A percentile compares a stretch with the other conserved stretches of the same genome.
Conservation (phyloP, 2,113 vertebrate genomes). For the Atherinomorus stipes region DNA sequence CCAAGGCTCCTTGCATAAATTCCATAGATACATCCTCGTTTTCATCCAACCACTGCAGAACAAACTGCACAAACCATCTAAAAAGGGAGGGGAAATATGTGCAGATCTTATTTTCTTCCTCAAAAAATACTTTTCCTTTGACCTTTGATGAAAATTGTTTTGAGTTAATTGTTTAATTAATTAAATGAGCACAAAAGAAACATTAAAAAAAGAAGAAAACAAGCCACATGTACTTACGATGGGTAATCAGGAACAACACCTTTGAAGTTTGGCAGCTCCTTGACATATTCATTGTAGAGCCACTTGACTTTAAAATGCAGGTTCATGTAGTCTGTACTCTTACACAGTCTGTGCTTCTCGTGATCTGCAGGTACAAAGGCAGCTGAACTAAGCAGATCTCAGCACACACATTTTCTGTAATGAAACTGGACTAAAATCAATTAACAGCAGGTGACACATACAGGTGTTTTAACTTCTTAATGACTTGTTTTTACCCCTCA, state of each 20-base stretch:
- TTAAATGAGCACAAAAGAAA: too few relatives aligned
- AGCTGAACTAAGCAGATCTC: neutral
- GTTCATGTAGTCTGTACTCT: constrained; percentile 99
- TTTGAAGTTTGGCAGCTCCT: constrained; percentile 89
- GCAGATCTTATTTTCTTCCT: neutral
- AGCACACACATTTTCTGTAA: neutral
- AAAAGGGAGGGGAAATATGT: neutral
- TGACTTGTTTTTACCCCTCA: too few relatives aligned
- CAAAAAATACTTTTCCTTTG: too few relatives aligned
- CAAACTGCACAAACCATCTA: constrained; percentile 98
- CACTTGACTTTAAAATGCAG: constrained; percentile 99
- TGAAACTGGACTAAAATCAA: neutral
- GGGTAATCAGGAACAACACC: constrained; percentile 92
- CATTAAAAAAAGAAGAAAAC: neutral
- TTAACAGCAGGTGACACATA: too few relatives aligned
- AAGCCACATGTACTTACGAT: constrained; percentile 84
- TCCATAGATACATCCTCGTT: constrained; percentile 98
- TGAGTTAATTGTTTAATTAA: too few relatives aligned
- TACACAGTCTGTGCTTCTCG: constrained; percentile 93
- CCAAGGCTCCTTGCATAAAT: constrained; percentile 94
- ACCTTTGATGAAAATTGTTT: too few relatives aligned
- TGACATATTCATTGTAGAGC: constrained; percentile 96
- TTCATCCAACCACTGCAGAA: constrained; percentile 97
- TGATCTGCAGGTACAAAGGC: constrained; percentile 86
- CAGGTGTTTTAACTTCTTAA: too few relatives aligned